Percentiles rank a stretch among this genome's conserved stretches.
Conservation (phyloP, 2,113 vertebrate species). For the Shinisaurus crocodilurus region DNA sequence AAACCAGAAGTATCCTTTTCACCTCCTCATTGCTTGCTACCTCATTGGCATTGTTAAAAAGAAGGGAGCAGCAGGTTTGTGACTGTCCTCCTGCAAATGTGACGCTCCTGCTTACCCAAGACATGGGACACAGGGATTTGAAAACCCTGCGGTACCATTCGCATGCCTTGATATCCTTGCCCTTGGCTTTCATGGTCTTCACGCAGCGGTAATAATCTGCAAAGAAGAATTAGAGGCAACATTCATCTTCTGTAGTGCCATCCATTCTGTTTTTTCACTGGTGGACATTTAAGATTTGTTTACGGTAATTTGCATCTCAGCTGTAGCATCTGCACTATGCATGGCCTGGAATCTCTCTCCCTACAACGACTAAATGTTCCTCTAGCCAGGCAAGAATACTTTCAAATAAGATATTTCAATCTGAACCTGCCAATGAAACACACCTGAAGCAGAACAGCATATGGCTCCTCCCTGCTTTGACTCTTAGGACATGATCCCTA, state of each 20-base stretch:
- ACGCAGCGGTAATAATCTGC: conserved; percentile 84
- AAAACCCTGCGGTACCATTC: conserved; percentile 82
- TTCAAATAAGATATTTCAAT: neutral
- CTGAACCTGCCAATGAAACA: neutral
- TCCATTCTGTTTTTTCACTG: neutral
- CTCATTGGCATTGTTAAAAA: neutral
- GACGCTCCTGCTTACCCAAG: conserved; percentile 69
- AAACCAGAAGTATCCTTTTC: neutral
- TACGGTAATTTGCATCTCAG: neutral
- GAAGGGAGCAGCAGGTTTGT: neutral
- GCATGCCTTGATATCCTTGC: conserved; percentile 72
- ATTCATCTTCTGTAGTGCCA: neutral
- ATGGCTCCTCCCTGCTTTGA: neutral
- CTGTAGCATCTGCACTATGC: neutral
- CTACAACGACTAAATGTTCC: neutral
- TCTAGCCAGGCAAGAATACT: neutral
- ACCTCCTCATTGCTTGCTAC: neutral
- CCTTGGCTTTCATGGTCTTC: conserved; percentile 77
- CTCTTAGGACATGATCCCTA: neutral
- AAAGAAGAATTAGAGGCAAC: conserved; percentile 26
- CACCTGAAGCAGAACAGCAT: neutral
- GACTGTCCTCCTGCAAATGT: neutral
- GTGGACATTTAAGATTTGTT: neutral
- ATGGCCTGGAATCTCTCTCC: neutral
- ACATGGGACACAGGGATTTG: conserved; percentile 74